A percentile compares a stretch with the other conserved stretches of the same genome.
phyloP scores from a whole-genome alignment of 2,113 vertebrate genomes.

The Mionectes macconnelli region DNA sequence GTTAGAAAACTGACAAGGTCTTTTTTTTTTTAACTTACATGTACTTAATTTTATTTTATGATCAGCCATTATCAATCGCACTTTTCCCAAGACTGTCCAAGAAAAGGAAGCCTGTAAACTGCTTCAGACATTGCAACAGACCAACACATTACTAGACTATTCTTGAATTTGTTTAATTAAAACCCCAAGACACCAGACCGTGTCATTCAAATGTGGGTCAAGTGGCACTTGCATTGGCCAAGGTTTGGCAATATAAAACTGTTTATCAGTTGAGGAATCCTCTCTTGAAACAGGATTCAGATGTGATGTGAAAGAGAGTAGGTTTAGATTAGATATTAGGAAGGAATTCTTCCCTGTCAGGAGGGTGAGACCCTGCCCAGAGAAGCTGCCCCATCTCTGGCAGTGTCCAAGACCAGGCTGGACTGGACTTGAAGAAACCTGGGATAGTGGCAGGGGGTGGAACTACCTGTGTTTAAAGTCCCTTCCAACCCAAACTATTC shows the following conservation, averaged over 20 bases:
- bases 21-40: neutral
- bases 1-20: neutral
- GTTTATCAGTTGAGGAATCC: neutral
- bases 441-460: neutral
- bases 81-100: neutral
- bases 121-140: neutral
- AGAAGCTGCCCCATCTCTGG: neutral
- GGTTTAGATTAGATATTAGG: neutral
- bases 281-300: neutral
- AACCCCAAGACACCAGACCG: neutral
- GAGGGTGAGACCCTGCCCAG: neutral
- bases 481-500: neutral
- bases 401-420: rapidly evolving
- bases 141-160: neutral
- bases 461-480: neutral
- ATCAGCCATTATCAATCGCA: neutral
- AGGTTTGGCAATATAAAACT: neutral
- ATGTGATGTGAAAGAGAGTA: neutral
- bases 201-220: neutral
- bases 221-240: neutral
- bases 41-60: conserved; percentile 28
- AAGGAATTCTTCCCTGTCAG: neutral
- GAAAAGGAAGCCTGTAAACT: neutral
- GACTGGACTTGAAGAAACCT: rapidly evolving
- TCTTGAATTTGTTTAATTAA: neutral